Evolutionary conservation across 1,140 invertebrate genomes (phyloP).

Genomic region (Limonius californicus): DNA sequence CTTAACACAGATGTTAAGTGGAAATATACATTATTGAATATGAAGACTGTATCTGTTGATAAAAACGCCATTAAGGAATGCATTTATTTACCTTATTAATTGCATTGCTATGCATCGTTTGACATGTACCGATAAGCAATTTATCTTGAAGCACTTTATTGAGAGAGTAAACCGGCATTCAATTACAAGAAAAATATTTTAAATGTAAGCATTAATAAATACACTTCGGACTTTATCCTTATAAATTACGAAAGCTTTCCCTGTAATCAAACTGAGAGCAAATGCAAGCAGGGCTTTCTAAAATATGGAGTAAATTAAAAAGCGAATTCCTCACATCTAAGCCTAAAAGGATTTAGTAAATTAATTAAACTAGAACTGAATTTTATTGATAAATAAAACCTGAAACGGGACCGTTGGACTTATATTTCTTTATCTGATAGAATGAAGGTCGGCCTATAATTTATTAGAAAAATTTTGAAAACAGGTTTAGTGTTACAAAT

Average conservation of each 20-base stretch:
- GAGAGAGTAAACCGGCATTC: too few species aligned
- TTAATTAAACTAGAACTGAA: not conserved
- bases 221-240: too few species aligned
- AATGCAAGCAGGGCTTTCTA: not conserved
- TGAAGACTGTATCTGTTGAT: slow-evolving; percentile 26
- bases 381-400: not conserved
- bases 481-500: too few species aligned
- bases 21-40: slow-evolving; percentile 29
- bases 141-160: slow-evolving; percentile 2
- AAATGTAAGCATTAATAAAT: too few species aligned
- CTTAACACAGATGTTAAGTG: slow-evolving; percentile 31
- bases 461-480: too few species aligned
- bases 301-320: too few species aligned
- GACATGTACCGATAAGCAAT: slow-evolving; percentile 23
- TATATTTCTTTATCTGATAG: too few species aligned
- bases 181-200: too few species aligned
- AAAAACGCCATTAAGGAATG: slow-evolving; percentile 32
- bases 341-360: too few species aligned
- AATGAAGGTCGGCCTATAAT: too few species aligned
- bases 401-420: too few species aligned
- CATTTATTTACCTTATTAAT: slow-evolving; percentile 35
- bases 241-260: not conserved
- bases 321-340: too few species aligned
- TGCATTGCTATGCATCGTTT: slow-evolving; percentile 19
- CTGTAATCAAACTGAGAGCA: not conserved